These are phyloP conservation scores for Spialia ferax DNA, from an alignment of 2,888 invertebrate genomes.

Conservation along the genomic window DNA sequence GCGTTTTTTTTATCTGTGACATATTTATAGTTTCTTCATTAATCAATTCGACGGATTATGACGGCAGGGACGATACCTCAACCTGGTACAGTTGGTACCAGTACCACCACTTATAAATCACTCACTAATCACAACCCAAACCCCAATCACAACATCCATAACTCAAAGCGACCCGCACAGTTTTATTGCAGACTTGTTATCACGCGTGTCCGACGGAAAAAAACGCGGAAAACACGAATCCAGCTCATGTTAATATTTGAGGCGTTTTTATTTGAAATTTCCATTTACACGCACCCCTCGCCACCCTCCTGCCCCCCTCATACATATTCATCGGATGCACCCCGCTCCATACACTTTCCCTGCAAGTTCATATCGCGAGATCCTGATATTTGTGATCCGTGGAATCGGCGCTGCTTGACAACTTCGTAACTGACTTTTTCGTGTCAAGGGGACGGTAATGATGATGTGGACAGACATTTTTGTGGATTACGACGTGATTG, in stretches of 20 bases:
- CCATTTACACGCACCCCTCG: conserved; percentile 78
- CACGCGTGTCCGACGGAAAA: conserved; percentile 68
- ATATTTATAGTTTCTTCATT: too few relatives aligned
- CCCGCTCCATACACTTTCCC: conserved; percentile 79
- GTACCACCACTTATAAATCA: not conserved
- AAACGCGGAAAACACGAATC: conserved; percentile 81
- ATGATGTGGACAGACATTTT: not conserved
- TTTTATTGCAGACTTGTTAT: conserved; percentile 67
- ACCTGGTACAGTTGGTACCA: too few relatives aligned
- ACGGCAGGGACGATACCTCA: too few relatives aligned
- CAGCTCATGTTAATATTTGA: conserved; percentile 85
- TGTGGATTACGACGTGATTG: conserved; percentile 15
- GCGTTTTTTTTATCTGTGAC: too few relatives aligned
- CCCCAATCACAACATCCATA: conserved; percentile 41
- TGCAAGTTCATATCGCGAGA: conserved; percentile 52
- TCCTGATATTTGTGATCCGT: conserved; percentile 26
- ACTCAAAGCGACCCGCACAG: conserved; percentile 45
- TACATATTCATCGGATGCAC: conserved; percentile 90
- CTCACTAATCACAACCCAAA: conserved; percentile 30
- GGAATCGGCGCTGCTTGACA: conserved; percentile 35
- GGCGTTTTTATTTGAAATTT: conserved; percentile 87
- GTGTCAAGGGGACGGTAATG: conserved; percentile 29
- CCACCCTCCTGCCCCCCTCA: conserved; percentile 68
- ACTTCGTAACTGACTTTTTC: conserved; percentile 38
- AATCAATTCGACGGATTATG: too few relatives aligned